A percentile compares a stretch with the other conserved stretches of the same genome.
Evolutionary conservation across 2,888 invertebrate genomes (phyloP).

Genomic region (Apamea crenata): DNA sequence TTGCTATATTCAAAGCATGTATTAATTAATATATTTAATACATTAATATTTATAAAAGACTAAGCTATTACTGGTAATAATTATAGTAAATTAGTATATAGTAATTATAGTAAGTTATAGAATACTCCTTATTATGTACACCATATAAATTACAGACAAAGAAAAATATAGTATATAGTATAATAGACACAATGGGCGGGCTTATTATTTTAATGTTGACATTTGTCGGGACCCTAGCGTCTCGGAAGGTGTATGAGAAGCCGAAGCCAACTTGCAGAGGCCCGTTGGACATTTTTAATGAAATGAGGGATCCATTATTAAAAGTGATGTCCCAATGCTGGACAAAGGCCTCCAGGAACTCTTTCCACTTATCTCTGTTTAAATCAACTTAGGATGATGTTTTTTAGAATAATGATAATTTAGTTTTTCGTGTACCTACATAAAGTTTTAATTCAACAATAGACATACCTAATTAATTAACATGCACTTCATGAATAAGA

Average conservation of each 20-base stretch:
- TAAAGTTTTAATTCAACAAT: constrained; percentile 1
- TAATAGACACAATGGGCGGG: too few relatives aligned
- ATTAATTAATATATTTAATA: too few relatives aligned
- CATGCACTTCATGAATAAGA: constrained; percentile 34
- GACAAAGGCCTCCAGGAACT: background rate
- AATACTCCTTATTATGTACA: too few relatives aligned
- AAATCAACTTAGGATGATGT: background rate
- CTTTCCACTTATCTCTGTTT: background rate
- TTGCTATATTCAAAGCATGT: background rate
- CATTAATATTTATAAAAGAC: background rate
- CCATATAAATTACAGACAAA: too few relatives aligned
- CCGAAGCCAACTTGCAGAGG: background rate
- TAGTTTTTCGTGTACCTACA: background rate
- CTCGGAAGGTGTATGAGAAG: background rate
- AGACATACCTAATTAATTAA: constrained; percentile 21
- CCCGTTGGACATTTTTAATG: background rate
- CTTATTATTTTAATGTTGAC: background rate
- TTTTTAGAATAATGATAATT: background rate
- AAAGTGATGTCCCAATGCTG: background rate
- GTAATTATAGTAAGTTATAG: constrained; percentile 1
- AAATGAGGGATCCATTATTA: background rate
- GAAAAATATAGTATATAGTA: too few relatives aligned
- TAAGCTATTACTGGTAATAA: constrained; percentile 5
- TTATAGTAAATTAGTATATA: background rate
- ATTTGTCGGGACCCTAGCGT: background rate